A percentile compares a stretch with the other conserved stretches of the same genome.
These are phyloP conservation scores for Caenorhabditis panamensis DNA, from an alignment of 2,888 invertebrate species.

Conservation along the genomic window DNA sequence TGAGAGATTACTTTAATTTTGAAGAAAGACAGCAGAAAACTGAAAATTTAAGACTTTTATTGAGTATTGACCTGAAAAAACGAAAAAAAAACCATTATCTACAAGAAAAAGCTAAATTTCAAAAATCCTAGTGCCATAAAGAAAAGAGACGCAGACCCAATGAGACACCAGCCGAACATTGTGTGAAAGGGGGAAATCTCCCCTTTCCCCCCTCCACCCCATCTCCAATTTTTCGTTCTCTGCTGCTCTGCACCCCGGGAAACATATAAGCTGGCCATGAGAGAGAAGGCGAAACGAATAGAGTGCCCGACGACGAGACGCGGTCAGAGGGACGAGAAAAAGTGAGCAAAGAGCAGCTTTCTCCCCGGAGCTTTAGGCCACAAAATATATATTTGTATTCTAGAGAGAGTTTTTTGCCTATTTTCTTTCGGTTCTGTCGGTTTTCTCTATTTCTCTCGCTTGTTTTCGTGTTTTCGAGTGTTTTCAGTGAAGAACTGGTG, in stretches of 20 bases:
- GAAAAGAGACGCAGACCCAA: neutral
- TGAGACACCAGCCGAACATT: neutral
- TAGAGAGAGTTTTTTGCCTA: too few relatives aligned
- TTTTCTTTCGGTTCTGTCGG: too few relatives aligned
- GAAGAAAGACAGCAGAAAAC: neutral
- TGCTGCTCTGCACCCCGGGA: neutral
- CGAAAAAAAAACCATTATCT: too few relatives aligned
- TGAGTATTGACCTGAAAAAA: too few relatives aligned
- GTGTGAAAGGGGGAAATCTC: neutral
- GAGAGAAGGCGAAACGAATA: conserved; percentile 8
- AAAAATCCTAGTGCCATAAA: neutral
- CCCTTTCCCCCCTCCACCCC: too few relatives aligned
- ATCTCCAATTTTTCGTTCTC: neutral
- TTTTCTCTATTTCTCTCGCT: neutral
- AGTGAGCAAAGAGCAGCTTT: conserved; percentile 23
- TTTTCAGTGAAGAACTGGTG: neutral
- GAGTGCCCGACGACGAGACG: conserved; percentile 12
- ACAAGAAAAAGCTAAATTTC: neutral
- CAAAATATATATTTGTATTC: neutral
- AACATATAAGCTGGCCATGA: neutral
- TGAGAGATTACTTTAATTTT: neutral
- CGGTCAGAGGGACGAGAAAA: conserved; percentile 5
- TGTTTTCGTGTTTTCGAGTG: neutral
- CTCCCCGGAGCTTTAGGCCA: neutral
- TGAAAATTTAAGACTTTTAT: conserved; percentile 1